Evolutionary conservation across 2,113 vertebrate species (phyloP).

Genomic region (Apistogramma diplotaenia): DNA sequence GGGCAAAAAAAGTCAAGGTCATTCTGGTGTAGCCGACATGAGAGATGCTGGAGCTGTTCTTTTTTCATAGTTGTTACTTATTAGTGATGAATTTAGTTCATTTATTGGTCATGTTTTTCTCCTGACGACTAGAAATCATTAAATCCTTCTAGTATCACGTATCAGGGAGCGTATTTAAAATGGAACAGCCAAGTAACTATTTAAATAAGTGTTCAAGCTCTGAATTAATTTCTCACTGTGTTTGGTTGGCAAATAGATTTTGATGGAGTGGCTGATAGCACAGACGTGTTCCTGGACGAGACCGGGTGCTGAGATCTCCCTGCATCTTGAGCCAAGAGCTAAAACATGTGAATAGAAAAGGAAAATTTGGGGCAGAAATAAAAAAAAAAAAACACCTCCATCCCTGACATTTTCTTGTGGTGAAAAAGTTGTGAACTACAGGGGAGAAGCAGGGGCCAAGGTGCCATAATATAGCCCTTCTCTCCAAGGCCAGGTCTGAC

Average conservation of each 20-base stretch:
- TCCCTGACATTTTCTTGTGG: slow-evolving; percentile 55
- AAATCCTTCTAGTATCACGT: slow-evolving; percentile 53
- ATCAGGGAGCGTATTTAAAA: slow-evolving; percentile 51
- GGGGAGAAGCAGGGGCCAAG: slow-evolving; percentile 55
- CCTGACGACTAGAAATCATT: slow-evolving; percentile 41
- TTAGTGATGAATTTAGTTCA: neutral
- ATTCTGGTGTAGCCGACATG: slow-evolving; percentile 3
- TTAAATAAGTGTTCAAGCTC: slow-evolving; percentile 35
- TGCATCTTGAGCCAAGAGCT: slow-evolving; percentile 43
- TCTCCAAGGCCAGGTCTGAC: slow-evolving; percentile 71
- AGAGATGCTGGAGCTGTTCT: slow-evolving; percentile 39
- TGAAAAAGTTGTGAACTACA: slow-evolving; percentile 67
- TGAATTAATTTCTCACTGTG: slow-evolving; percentile 52
- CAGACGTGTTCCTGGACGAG: slow-evolving; percentile 54
- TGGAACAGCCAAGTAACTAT: slow-evolving; percentile 32
- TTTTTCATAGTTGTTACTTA: neutral
- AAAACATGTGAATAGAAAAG: slow-evolving; percentile 57
- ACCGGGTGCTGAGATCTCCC: slow-evolving; percentile 44
- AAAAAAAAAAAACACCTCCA: slow-evolving; percentile 48
- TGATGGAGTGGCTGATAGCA: slow-evolving; percentile 63
- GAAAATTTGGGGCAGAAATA: slow-evolving; percentile 43
- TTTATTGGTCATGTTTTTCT: slow-evolving; percentile 53
- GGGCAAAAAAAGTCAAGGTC: neutral
- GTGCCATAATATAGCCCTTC: slow-evolving; percentile 74
- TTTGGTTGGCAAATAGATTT: slow-evolving; percentile 59